Conservation (phyloP, 2,113 vertebrate species). For the Atrichornis clamosus region DNA sequence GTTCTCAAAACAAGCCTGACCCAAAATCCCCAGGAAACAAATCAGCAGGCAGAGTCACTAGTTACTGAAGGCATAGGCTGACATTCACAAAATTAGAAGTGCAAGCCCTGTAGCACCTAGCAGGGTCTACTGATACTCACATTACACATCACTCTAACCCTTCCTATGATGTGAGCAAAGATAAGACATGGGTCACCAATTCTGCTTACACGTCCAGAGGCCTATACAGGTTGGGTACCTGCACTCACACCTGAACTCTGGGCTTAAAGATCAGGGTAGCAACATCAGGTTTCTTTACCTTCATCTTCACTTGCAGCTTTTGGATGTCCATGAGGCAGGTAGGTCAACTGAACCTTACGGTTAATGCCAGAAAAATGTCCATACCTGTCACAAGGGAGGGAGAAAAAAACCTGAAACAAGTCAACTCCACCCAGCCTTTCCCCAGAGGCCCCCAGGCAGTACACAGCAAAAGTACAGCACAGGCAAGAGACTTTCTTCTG, state of each 20-base stretch:
- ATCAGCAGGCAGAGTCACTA: neutral
- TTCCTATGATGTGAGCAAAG: neutral
- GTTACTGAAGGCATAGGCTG: neutral
- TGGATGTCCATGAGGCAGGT: conserved; percentile 89
- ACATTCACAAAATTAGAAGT: neutral
- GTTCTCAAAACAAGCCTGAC: neutral
- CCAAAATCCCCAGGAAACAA: neutral
- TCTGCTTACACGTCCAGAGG: neutral
- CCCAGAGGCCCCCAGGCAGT: neutral
- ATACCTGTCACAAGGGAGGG: conserved; percentile 78
- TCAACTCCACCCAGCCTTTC: neutral
- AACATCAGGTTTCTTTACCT: conserved; percentile 71
- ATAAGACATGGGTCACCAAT: neutral
- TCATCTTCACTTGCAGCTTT: conserved; percentile 92
- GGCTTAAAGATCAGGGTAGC: neutral
- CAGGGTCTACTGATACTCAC: neutral
- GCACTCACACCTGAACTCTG: neutral
- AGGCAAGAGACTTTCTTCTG: neutral
- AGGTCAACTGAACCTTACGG: conserved; percentile 95
- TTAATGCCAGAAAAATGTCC: conserved; percentile 99
- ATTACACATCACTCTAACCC: neutral
- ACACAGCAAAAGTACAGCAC: neutral
- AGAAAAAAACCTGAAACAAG: neutral
- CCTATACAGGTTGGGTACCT: neutral
- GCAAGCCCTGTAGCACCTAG: neutral